phyloP scores from a whole-genome alignment of 2,113 vertebrate genomes.

The Amphilophus citrinellus region DNA sequence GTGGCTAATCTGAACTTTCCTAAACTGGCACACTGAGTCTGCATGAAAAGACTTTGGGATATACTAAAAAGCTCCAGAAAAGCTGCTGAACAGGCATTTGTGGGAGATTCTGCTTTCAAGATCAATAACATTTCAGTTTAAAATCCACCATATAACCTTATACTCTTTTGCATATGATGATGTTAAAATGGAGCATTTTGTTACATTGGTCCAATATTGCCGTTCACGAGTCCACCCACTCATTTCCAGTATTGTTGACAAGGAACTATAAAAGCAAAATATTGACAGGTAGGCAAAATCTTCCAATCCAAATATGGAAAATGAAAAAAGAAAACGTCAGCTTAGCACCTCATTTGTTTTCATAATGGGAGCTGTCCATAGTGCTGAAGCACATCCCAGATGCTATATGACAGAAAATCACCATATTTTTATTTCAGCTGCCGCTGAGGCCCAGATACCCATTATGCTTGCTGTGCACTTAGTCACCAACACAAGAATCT shows the following conservation, averaged over 20 bases:
- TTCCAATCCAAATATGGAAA: background rate
- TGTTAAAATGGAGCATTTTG: too few relatives aligned
- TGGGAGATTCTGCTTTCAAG: background rate
- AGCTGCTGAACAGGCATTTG: rapidly evolving
- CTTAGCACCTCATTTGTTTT: background rate
- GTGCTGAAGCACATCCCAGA: conserved; percentile 17
- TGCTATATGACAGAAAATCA: background rate
- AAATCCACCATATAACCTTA: too few relatives aligned
- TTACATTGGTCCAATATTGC: background rate
- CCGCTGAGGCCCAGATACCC: background rate
- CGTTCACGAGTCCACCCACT: too few relatives aligned
- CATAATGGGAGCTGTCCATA: background rate
- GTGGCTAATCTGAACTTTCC: background rate
- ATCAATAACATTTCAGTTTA: background rate
- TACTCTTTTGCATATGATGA: background rate
- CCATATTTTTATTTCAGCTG: background rate
- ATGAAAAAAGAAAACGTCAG: background rate
- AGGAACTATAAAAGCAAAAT: background rate
- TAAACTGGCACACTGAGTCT: background rate
- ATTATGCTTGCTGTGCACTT: background rate
- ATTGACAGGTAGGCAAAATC: background rate
- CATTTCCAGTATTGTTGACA: background rate
- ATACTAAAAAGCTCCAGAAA: background rate
- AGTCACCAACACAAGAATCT: conserved; percentile 10
- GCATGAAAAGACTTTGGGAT: background rate